phyloP scores from a whole-genome alignment of 2,113 vertebrate species.

The Myocastor coypus region DNA sequence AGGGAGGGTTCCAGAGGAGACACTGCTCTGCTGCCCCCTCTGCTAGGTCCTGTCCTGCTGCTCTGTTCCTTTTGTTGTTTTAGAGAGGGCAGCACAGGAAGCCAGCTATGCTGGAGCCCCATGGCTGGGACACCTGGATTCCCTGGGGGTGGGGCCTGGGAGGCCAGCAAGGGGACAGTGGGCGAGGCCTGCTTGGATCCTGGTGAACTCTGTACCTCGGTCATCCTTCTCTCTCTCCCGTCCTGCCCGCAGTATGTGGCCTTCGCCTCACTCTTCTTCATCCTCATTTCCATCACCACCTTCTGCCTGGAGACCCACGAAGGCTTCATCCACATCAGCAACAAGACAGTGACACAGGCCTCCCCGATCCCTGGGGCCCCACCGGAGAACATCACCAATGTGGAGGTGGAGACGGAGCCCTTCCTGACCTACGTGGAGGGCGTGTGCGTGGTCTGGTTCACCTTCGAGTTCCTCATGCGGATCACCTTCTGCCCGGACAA shows the following conservation, averaged over 20 bases:
- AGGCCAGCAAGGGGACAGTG: not conserved
- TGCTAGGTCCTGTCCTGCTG: not conserved
- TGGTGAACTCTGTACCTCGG: not conserved
- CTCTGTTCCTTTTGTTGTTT: not conserved
- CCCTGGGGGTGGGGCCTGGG: not conserved
- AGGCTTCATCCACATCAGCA: conserved; percentile 95
- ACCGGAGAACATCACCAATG: conserved; percentile 88
- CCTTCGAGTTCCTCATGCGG: conserved; percentile 90
- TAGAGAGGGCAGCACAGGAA: not conserved
- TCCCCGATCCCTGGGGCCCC: conserved; percentile 78
- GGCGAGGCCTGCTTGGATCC: not conserved
- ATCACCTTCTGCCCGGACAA: conserved; percentile 90
- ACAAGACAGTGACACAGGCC: conserved; percentile 92
- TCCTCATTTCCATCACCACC: conserved; percentile 98
- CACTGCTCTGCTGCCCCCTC: not conserved
- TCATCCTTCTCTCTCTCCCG: not conserved
- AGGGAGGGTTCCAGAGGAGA: not conserved
- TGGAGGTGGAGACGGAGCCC: conserved; percentile 89
- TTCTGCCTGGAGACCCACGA: conserved; percentile 99
- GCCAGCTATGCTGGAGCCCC: not conserved
- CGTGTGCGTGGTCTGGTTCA: conserved; percentile 90
- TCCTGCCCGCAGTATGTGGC: conserved; percentile 92
- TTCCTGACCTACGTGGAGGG: conserved; percentile 91
- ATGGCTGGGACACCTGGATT: too few relatives aligned
- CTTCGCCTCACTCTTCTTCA: conserved; percentile 94